phyloP scores from a whole-genome alignment of 2,113 vertebrate genomes.

The Cyanoramphus novaezelandiae region DNA sequence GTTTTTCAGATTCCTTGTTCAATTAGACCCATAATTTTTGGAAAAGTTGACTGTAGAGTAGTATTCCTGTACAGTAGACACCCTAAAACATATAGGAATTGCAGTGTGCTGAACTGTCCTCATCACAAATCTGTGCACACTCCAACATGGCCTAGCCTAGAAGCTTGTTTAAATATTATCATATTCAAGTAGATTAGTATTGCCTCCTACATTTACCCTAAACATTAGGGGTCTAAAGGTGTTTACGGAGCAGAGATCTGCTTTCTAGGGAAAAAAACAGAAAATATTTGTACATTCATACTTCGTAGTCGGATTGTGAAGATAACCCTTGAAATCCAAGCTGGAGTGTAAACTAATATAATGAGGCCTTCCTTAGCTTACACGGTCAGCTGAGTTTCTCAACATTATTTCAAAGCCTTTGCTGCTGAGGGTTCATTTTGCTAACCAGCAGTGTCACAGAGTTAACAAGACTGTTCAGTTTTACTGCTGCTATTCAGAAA shows the following conservation, averaged over 20 bases:
- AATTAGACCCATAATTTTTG: background rate
- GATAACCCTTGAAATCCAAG: background rate
- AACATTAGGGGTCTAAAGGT: background rate
- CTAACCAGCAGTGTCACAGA: background rate
- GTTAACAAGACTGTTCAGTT: slow-evolving; percentile 34
- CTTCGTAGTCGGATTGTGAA: background rate
- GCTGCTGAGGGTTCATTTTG: background rate
- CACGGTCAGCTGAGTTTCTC: background rate
- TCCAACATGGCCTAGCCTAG: background rate
- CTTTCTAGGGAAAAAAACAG: background rate
- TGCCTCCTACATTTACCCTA: background rate
- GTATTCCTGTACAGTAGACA: background rate
- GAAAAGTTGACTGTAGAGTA: background rate
- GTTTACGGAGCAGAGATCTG: background rate
- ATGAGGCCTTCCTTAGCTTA: background rate
- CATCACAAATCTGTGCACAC: background rate
- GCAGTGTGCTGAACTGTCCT: background rate
- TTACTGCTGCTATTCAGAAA: slow-evolving; percentile 43
- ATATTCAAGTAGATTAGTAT: background rate
- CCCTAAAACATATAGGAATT: background rate
- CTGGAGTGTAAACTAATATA: background rate
- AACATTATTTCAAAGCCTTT: background rate
- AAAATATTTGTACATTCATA: background rate
- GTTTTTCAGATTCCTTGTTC: background rate
- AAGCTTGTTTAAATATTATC: background rate